Base-by-base conservation (phyloP, 2,888 invertebrate species). In the Torymus texanus region DNA sequence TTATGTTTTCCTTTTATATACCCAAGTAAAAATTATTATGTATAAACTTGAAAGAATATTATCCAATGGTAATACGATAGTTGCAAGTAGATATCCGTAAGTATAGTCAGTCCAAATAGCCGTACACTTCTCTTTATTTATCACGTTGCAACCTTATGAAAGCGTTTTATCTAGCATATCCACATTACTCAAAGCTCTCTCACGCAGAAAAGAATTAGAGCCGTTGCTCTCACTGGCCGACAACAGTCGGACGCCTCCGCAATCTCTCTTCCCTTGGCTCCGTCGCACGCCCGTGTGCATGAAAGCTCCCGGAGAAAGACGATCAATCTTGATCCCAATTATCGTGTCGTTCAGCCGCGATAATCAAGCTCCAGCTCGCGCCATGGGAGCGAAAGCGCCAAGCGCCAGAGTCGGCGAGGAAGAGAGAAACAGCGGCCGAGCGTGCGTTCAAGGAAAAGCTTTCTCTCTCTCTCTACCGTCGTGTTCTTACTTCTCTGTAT, bases 291-390 rank as follows among this genome's bases (percentile, higher is more conserved):
- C 72, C 51, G 56, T 51, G 65, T n/a, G 71, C 78, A 63, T 81
- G 84, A 75, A 75, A 79, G 77, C 80, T 70, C 59, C 41, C 18
- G 55, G n/a, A 65, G 84, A 81, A 85, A 84, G 85, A 84, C 86
- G 85, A 88, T 88, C 86, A 86, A 87, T 87, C 87, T 86, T 85
- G 84, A 84, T 87, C 86, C 85, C 86, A 88, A 88, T 89, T 88
- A 88, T 86, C 87, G 86, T 85, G 87, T 87, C 88, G 86, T 86
- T 88, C 85, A 84, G 85, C 81, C 80, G 83, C 85, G 84, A 86
- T 88, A 88, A 88, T 89, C 88, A 88, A 87, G 85, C 81, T 71
- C 66, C 67, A n/a, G 41, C n/a, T 53, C 50, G 41, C 59, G 51
- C 50, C 2, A 41, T 51, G 10, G n/a, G 21, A 29, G 12, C 24